These are phyloP conservation scores for Atlantisia rogersi DNA, from an alignment of 2,113 vertebrate species.

Conservation along the genomic window DNA sequence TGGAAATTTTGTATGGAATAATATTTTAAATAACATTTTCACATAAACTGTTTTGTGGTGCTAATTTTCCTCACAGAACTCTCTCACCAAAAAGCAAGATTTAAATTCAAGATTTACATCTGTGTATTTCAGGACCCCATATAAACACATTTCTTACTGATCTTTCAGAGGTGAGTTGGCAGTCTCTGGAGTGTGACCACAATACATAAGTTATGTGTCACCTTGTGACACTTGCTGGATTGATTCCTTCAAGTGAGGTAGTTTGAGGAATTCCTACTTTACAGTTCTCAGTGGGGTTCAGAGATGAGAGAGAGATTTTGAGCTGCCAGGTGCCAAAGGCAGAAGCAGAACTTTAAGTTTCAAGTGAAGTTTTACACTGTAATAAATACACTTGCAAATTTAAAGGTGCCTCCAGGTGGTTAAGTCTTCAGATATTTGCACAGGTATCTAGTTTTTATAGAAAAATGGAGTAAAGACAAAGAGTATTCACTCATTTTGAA, in stretches of 20 bases:
- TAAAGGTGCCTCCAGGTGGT: neutral
- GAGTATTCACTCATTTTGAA: neutral
- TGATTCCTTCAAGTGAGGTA: slow-evolving; percentile 30
- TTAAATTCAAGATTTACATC: neutral
- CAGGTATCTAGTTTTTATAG: neutral
- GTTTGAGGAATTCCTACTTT: slow-evolving; percentile 25
- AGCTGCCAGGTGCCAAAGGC: neutral
- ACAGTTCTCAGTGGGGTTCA: slow-evolving; percentile 2
- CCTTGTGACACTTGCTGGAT: slow-evolving; percentile 41
- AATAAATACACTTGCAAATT: neutral
- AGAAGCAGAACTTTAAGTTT: neutral
- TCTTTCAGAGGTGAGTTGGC: slow-evolving; percentile 8
- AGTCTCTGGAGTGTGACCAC: slow-evolving; percentile 35
- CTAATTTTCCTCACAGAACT: neutral
- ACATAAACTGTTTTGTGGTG: neutral
- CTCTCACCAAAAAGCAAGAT: neutral
- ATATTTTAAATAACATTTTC: neutral
- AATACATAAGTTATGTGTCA: slow-evolving; percentile 20
- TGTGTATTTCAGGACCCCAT: neutral
- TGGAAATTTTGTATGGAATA: neutral
- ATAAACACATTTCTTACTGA: neutral
- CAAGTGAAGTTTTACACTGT: neutral
- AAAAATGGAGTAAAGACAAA: neutral
- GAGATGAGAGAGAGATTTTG: slow-evolving; percentile 17
- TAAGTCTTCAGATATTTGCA: neutral